phyloP scores from a whole-genome alignment of 2,113 vertebrate genomes.

The Muntiacus reevesi region DNA sequence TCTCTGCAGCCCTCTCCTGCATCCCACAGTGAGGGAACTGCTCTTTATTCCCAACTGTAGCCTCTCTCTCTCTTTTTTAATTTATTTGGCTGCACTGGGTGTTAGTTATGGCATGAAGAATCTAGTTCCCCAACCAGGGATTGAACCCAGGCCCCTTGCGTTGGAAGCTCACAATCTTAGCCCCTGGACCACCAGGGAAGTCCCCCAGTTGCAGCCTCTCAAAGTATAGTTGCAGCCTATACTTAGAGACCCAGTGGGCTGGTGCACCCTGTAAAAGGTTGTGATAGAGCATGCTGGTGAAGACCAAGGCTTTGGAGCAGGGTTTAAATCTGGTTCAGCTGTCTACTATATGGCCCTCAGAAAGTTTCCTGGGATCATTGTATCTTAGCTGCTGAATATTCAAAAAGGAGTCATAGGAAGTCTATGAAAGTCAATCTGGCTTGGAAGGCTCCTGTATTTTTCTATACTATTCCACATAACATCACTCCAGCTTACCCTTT shows the following conservation, averaged over 20 bases:
- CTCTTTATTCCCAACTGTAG: background rate
- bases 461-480: rapidly evolving
- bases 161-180: background rate
- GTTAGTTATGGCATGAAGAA: background rate
- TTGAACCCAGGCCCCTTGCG: background rate
- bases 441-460: background rate
- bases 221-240: background rate
- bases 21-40: background rate
- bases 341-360: background rate
- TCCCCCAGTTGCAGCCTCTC: background rate
- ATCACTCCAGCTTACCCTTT: background rate
- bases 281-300: rapidly evolving
- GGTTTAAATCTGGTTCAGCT: background rate
- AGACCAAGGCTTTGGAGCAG: background rate
- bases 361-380: background rate
- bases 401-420: background rate
- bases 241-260: background rate
- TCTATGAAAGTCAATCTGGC: background rate
- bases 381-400: background rate
- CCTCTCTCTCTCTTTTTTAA: background rate
- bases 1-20: background rate
- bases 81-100: background rate
- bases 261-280: background rate
- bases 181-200: background rate
- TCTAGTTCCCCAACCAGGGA: background rate